Base-by-base conservation (phyloP, 2,888 invertebrate genomes). In the Troides oblongomaculatus region DNA sequence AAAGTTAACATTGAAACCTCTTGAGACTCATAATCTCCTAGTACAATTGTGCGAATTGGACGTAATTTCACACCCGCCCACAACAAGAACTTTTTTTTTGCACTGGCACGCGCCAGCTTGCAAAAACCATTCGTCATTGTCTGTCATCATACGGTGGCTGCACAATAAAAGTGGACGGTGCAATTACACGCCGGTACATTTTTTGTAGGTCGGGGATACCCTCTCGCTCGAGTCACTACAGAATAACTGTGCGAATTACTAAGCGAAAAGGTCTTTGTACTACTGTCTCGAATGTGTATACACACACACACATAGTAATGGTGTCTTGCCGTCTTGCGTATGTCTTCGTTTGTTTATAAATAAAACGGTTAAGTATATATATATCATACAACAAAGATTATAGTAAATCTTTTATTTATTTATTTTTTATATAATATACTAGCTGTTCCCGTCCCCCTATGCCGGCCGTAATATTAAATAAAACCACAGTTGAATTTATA, bases 41-140 rank as follows among this genome's bases (percentile, higher is more conserved):
- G 89, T 92, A 90, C 83, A 86, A 86, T 89, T 92, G 91, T 92
- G 92, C 92, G 91, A 92, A 92, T 85, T 87, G 87, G 87, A 87
- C 88, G 90, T 88, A 90, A 90, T 86, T 86, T 83, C 79, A 82
- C 81, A 82, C 81, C 82, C 84, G 82, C 85, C 84, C 78, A 81
- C 83, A 81, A 82, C 80, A 79, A 77, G 75, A 74, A 71, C 71
- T 71, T 78, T 85, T 87, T 58, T 87, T 88, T 86, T 85, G 83
- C 81, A 78, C 69, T 76, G 78, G 86, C 90, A 87, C 91, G 89
- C 83, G 89, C 85, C 84, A 74, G 74, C 75, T 75, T 74, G 76
- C 76, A 77, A 81, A 70, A 79, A 58, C 4, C 80, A 81, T 81
- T 79, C 12, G 78, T 84, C 84, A 86, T 92, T 90, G 88, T 91